Evolutionary conservation across 2,797 vertebrate species (phyloP), one percentile per base, ranked within the genome.

Genomic region (Manis javanica): DNA sequence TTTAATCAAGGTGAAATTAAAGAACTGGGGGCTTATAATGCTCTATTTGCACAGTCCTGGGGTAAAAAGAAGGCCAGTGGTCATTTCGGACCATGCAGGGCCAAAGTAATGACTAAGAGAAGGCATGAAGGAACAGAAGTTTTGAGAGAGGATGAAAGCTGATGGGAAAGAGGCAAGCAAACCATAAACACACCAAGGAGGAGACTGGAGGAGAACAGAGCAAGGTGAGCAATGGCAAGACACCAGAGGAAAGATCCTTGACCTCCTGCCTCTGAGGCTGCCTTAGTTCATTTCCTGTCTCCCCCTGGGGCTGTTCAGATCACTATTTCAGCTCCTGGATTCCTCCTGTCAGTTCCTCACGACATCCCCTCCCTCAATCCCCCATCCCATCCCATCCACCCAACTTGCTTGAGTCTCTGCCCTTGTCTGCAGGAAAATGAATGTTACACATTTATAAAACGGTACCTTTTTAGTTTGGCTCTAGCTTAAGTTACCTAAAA

Each of bases 381-480:
- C 26, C 11, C 46, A 46, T 46, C 46, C 15, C 12, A 9, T 21
- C 34, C 21, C 31, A 37, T 0, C 8, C 7, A 34, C 15, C 26
- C 75, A 51, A 64, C 8, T 87, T 92, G 64, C 51, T 81, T n/a
- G n/a, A 87, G 10, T 75, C 63, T 81, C 79, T 84, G 46, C 51
- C 83, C 26, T 87, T 82, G 23, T 88, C 29, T 79, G 66, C 7
- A 82, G 79, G 13, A 91, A 94, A 92, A 39, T 15, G 26, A 16
- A 90, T 51, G 37, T 18, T 49, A 49, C 10, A 13, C 26, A 29
- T 69, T 55, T 78, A 83, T 49, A 83, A 93, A 85, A 57, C 2
- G 19, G 14, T 11, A 61, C 14, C 8, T 39, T 88, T 63, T 61
- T 79, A 77, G 46, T 95, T 84, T 91, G 75, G 3, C 12, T 89